Conservation (phyloP, 2,797 vertebrate genomes). For the Heliangelus exortis region DNA sequence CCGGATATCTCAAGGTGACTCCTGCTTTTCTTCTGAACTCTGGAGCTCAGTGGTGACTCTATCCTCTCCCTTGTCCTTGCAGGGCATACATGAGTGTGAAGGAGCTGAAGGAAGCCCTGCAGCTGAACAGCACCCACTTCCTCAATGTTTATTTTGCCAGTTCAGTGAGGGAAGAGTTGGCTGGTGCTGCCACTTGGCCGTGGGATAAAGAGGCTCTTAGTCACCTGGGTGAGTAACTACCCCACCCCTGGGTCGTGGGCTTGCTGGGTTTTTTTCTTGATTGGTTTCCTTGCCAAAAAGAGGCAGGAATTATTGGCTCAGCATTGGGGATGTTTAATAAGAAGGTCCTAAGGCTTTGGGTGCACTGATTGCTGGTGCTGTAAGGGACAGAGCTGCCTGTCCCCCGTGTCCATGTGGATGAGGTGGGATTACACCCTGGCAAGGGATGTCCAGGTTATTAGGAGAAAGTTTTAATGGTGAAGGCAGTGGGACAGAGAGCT, state of each 20-base stretch:
- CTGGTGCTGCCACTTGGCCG: slow-evolving; percentile 96
- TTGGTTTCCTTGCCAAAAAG: not conserved
- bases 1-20: rapidly evolving
- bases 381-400: not conserved
- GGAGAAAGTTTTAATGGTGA: not conserved
- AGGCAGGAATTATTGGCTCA: not conserved
- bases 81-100: slow-evolving; percentile 97
- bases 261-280: not conserved
- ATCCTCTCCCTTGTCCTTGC: not conserved
- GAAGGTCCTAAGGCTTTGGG: not conserved
- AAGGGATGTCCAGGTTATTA: not conserved
- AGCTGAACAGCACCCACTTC: slow-evolving; percentile 88
- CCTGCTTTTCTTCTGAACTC: not conserved
- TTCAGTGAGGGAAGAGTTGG: slow-evolving; percentile 91
- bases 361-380: not conserved
- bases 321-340: not conserved
- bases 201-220: slow-evolving; percentile 97
- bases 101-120: slow-evolving; percentile 91
- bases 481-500: not conserved
- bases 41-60: not conserved
- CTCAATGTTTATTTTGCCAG: slow-evolving; percentile 97
- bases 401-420: rapidly evolving
- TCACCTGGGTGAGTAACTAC: slow-evolving; percentile 86
- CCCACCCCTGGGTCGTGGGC: not conserved
- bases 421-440: not conserved